A percentile compares a stretch with the other conserved stretches of the same genome.
Evolutionary conservation across 1,140 invertebrate genomes (phyloP).

Genomic region (Drosophila miranda): DNA sequence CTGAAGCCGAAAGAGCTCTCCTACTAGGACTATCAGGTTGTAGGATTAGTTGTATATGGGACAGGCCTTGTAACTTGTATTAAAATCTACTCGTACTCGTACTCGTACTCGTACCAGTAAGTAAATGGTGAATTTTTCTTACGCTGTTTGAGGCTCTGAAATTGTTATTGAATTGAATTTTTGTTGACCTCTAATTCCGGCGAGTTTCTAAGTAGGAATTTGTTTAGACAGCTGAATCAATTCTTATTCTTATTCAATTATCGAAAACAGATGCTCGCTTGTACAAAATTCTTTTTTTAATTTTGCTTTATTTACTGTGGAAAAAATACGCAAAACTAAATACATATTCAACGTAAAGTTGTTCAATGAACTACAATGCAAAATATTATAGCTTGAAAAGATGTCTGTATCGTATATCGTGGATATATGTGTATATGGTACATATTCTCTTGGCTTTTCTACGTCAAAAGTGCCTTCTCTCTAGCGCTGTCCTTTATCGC

Average conservation of each 20-base stretch:
- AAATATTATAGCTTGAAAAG: slow-evolving; percentile 26
- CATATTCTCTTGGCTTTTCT: slow-evolving; percentile 4
- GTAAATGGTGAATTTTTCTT: too few relatives aligned
- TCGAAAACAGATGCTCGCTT: slow-evolving; percentile 16
- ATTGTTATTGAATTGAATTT: not conserved
- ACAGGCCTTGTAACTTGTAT: not conserved
- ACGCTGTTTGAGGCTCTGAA: not conserved
- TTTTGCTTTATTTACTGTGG: slow-evolving; percentile 53
- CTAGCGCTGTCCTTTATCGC: slow-evolving; percentile 12
- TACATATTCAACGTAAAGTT: slow-evolving; percentile 60
- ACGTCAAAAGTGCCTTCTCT: not conserved
- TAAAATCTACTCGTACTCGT: slow-evolving; percentile 20
- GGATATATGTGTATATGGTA: slow-evolving; percentile 10
- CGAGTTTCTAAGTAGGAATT: slow-evolving; percentile 1
- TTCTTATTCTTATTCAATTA: not conserved
- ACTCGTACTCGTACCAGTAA: not conserved
- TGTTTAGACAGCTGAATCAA: slow-evolving; percentile 26
- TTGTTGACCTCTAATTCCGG: not conserved
- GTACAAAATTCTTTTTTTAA: slow-evolving; percentile 26
- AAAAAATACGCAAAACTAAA: slow-evolving; percentile 53
- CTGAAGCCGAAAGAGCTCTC: slow-evolving; percentile 65
- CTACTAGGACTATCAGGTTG: not conserved
- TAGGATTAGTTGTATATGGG: not conserved
- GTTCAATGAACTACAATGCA: slow-evolving; percentile 49
- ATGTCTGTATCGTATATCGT: slow-evolving; percentile 31